Base-by-base conservation (phyloP, 2,888 invertebrate species). In the Drosophila phalerata region DNA sequence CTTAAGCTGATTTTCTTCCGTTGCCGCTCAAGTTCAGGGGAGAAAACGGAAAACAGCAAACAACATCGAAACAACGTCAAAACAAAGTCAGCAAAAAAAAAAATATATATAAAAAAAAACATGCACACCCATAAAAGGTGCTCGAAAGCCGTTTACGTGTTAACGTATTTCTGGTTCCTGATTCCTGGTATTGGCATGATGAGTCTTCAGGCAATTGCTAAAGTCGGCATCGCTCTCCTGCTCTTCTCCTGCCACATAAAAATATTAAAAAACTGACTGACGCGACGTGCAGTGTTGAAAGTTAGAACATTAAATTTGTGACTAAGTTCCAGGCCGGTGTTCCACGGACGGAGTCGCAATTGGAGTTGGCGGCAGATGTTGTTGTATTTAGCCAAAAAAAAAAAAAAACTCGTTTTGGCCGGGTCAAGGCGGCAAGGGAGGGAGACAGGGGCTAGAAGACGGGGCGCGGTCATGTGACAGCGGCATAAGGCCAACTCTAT, bases 391-490 rank as follows among this genome's bases (percentile, higher is more conserved):
- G 85, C 78, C 85, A 77, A 76, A 82, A 25, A 25, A 73, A 28
- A 5, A n/a, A n/a, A n/a, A 66, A 66, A 80, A 87, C 87, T 67
- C 49, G 87, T 84, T 84, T 79, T 72, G 71, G 78, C 75, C 82
- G 56, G 63, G 69, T 61, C 58, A 53, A 63, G 62, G 65, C 38
- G 15, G 22, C 37, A 25, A 19, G 45, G 38, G 53, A 19, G 45
- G 38, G 53, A 55, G 48, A 40, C 9, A 15, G 47, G 42, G 57
- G 52, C 49, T 22, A 34, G 11, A 45, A 15, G 57, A 58, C 73
- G 77, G 67, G 73, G 81, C 64, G 68, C 73, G 79, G 77, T 75
- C 78, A 78, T 81, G 84, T 81, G 79, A 86, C 86, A 80, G 78
- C 67, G 67, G 53, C 70, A 77, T 78, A 72, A 65, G 66, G 73